Evolutionary conservation across 2,797 vertebrate genomes (phyloP).

Genomic region (Acrocephalus scirpaceus): DNA sequence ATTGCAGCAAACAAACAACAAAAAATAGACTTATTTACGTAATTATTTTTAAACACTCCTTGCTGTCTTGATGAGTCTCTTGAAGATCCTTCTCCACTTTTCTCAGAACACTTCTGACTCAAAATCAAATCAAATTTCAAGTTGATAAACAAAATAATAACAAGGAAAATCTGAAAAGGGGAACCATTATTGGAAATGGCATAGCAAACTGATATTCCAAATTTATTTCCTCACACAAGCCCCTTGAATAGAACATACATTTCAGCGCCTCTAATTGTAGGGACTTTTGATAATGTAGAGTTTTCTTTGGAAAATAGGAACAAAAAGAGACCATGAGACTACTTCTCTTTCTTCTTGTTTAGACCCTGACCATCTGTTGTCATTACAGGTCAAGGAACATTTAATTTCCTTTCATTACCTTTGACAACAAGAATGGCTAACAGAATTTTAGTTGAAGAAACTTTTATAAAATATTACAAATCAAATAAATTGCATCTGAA

Average conservation of each 20-base stretch:
- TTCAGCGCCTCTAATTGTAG: neutral
- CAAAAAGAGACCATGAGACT: neutral
- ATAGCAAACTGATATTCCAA: neutral
- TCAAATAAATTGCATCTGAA: slow-evolving; percentile 79
- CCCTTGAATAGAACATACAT: neutral
- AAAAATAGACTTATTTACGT: neutral
- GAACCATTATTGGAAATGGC: neutral
- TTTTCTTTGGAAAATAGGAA: neutral
- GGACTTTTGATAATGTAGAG: neutral
- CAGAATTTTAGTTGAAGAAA: slow-evolving; percentile 71
- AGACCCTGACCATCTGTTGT: slow-evolving; percentile 9
- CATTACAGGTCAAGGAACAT: slow-evolving; percentile 37
- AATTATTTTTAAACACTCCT: neutral
- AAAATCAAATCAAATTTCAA: neutral
- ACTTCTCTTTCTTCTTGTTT: neutral
- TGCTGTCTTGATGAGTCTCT: neutral
- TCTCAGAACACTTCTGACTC: neutral
- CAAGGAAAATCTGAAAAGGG: neutral
- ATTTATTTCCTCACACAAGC: neutral
- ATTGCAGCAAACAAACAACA: neutral
- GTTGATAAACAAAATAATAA: neutral
- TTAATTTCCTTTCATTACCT: slow-evolving; percentile 61
- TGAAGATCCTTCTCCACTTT: neutral
- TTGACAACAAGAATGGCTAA: slow-evolving; percentile 66
- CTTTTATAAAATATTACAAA: slow-evolving; percentile 80